A percentile compares a stretch with the other conserved stretches of the same genome.
Conservation (phyloP, 2,888 invertebrate species). For the Eilema depressum region DNA sequence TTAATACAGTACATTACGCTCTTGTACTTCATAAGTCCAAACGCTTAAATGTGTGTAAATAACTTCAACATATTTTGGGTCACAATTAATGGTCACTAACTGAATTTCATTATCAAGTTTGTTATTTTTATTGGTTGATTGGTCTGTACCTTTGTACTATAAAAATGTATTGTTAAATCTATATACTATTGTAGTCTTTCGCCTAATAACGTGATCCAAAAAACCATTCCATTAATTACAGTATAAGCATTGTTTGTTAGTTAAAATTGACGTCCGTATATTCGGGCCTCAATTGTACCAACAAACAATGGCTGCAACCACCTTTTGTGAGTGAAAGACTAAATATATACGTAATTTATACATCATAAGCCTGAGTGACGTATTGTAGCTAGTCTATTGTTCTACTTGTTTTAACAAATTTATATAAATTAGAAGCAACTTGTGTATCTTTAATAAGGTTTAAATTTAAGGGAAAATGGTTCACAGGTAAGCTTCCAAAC, state of each 20-base stretch:
- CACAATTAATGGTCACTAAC: no score
- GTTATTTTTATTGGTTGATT: no score
- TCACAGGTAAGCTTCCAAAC: conserved; percentile 8
- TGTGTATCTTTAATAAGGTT: conserved; percentile 18
- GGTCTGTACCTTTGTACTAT: no score
- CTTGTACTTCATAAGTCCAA: no score
- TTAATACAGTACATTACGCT: no score
- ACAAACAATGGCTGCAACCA: conserved; percentile 52
- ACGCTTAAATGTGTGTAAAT: no score
- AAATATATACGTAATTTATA: conserved; percentile 58
- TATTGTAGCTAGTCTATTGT: conserved; percentile 47
- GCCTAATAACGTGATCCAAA: not conserved
- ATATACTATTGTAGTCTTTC: not conserved
- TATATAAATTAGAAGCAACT: conserved; percentile 24
- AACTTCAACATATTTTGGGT: no score
- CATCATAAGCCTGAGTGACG: conserved; percentile 60
- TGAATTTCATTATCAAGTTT: no score
- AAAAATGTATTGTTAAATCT: not conserved
- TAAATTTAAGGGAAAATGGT: conserved; percentile 13
- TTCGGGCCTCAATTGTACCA: conserved; percentile 40
- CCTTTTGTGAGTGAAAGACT: conserved; percentile 54
- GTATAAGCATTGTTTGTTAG: conserved; percentile 1
- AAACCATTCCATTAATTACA: not conserved
- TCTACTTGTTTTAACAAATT: conserved; percentile 28
- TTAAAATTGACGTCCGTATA: not conserved